Evolutionary conservation across 2,888 invertebrate genomes (phyloP).

Genomic region (Cosmorhoe ocellata): DNA sequence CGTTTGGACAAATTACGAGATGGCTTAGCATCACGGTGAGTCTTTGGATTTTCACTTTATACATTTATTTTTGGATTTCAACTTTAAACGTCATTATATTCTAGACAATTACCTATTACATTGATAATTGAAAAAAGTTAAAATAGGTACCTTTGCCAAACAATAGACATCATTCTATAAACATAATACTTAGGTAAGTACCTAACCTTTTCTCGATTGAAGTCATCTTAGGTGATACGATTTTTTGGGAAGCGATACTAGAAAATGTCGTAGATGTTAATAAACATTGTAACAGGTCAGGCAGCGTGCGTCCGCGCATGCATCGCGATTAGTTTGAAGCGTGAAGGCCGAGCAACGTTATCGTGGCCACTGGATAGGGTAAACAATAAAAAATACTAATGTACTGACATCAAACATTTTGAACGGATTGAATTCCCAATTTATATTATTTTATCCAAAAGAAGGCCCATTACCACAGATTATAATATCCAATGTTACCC

Average conservation of each 20-base stretch:
- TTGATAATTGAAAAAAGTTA: too few species aligned
- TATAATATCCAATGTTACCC: too few species aligned
- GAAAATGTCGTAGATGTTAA: conserved; percentile 36
- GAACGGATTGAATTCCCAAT: too few species aligned
- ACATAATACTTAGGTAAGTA: too few species aligned
- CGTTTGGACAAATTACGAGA: conserved; percentile 62
- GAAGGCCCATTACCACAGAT: too few species aligned
- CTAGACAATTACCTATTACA: too few species aligned
- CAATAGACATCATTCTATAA: too few species aligned
- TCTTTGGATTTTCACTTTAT: conserved; percentile 59
- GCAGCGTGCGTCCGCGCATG: conserved; percentile 46
- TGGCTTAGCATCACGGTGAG: conserved; percentile 51
- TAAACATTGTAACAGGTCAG: conserved; percentile 53
- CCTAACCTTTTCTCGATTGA: too few species aligned
- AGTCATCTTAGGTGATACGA: not conserved
- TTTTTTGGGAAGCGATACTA: conserved; percentile 19
- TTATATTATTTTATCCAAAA: too few species aligned
- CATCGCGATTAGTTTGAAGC: conserved; percentile 59
- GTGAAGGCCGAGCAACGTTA: conserved; percentile 66
- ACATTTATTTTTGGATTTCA: too few species aligned
- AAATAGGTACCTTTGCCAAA: too few species aligned
- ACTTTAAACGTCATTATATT: not conserved
- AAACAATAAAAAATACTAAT: conserved; percentile 49
- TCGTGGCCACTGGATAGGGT: conserved; percentile 43
- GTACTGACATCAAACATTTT: conserved; percentile 32